phyloP scores from a whole-genome alignment of 2,888 invertebrate species.

The Galerucella calmariensis region DNA sequence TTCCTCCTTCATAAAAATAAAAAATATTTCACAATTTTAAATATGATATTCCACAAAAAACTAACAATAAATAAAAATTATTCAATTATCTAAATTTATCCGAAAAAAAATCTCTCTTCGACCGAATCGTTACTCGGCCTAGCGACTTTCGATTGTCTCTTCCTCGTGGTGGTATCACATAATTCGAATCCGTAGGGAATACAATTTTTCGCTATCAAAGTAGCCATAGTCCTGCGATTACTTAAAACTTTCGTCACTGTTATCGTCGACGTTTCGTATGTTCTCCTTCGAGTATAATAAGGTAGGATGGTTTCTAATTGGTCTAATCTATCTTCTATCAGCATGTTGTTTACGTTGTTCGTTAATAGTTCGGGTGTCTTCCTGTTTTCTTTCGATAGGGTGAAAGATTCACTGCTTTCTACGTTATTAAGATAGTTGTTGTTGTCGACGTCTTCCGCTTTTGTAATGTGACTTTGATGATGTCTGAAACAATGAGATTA shows the following conservation, averaged over 20 bases:
- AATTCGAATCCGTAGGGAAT: constrained; percentile 60
- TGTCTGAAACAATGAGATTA: constrained; percentile 18
- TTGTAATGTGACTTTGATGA: background rate
- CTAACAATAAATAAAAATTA: background rate
- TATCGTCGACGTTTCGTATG: constrained; percentile 60
- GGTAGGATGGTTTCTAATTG: constrained; percentile 62
- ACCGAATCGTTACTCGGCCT: constrained; percentile 35
- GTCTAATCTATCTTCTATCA: constrained; percentile 62
- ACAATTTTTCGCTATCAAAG: constrained; percentile 62
- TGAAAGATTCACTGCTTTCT: constrained; percentile 51
- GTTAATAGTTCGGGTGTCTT: constrained; percentile 54
- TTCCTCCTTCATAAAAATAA: too few relatives aligned
- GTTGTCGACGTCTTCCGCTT: constrained; percentile 17
- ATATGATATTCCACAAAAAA: background rate
- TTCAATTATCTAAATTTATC: constrained; percentile 15
- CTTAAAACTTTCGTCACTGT: constrained; percentile 61
- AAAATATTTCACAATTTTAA: background rate
- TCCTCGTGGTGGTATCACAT: constrained; percentile 52
- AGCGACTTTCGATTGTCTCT: constrained; percentile 52
- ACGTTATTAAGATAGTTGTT: constrained; percentile 20
- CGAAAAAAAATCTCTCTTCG: constrained; percentile 46
- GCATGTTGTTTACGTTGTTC: constrained; percentile 54
- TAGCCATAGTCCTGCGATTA: constrained; percentile 58
- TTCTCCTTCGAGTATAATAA: constrained; percentile 59
- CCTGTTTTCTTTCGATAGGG: constrained; percentile 37